Evolutionary conservation across 2,888 invertebrate genomes (phyloP), one percentile per base, ranked within the genome.

Genomic region (Dryobotodes eremita): DNA sequence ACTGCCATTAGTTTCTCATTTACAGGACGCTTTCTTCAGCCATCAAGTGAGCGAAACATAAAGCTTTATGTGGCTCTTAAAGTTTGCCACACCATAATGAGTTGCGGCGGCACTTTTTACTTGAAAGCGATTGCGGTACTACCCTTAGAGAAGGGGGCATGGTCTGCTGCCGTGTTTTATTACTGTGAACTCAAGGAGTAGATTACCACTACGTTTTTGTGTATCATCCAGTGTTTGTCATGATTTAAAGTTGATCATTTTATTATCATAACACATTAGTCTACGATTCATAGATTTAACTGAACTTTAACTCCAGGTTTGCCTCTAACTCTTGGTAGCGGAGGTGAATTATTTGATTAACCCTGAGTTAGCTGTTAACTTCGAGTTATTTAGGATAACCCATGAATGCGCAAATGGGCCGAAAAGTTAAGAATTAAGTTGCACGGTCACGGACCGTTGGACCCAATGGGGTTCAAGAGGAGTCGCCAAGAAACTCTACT

Each of bases 51-150:
- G 36, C 31, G 50, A 50, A 50, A 50, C 71, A 71, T 82, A 79
- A 82, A 82, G 61, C 72, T 82, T 79, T 72, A 71, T 61, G 84
- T 55, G 20, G 36, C 64, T 73, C 69, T 26, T 48, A 71, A 73
- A 84, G 64, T 70, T 84, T 59, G 59, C 62, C 62, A 61, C 71
- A 46, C 75, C 71, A 57, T 75, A 77, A 80, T 77, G 77, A 80
- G 80, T 75, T 80, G 82, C 80, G 71, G 79, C 68, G 79, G 75
- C 77, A 85, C 50, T 84, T 84, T 79, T 84, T 84, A 53, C 59
- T 79, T 78, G 48, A 70, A 69, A 79, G 62, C 59, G 36, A 69
- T 66, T 72, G 72, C 62, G 31, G 84, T 64, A 69, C 57, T 59
- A 17, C 57, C 57, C 46, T 84, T 79, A 69, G 64, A 71, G 8